phyloP scores from a whole-genome alignment of 2,113 vertebrate genomes.

The Eulemur macaco region DNA sequence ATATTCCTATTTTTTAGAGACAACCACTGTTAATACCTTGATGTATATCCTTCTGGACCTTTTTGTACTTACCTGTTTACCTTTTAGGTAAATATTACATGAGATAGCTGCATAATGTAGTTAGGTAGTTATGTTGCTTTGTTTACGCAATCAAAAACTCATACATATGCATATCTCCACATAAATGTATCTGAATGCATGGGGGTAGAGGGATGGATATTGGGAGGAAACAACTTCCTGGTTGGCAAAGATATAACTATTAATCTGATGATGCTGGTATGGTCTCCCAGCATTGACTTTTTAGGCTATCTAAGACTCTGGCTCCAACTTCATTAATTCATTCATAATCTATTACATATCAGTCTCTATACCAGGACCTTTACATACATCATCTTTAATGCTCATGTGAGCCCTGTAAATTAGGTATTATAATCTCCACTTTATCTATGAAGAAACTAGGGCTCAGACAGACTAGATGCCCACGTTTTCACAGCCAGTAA shows the following conservation, averaged over 20 bases:
- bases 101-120: not conserved
- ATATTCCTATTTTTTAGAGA: not conserved
- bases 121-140: not conserved
- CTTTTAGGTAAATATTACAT: not conserved
- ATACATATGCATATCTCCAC: not conserved
- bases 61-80: not conserved
- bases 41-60: not conserved
- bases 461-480: not conserved
- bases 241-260: not conserved
- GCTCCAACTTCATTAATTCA: not conserved
- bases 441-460: not conserved
- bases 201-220: too few species aligned
- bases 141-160: constrained; percentile 1
- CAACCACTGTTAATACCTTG: not conserved
- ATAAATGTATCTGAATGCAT: not conserved
- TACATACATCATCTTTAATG: not conserved
- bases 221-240: not conserved
- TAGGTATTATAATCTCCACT: not conserved
- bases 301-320: not conserved
- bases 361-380: not conserved
- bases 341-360: not conserved
- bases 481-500: not conserved
- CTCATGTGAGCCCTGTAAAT: not conserved
- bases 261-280: not conserved
- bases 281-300: not conserved